Conservation (phyloP, 2,113 vertebrate genomes). For the Paramisgurnus dabryanus region DNA sequence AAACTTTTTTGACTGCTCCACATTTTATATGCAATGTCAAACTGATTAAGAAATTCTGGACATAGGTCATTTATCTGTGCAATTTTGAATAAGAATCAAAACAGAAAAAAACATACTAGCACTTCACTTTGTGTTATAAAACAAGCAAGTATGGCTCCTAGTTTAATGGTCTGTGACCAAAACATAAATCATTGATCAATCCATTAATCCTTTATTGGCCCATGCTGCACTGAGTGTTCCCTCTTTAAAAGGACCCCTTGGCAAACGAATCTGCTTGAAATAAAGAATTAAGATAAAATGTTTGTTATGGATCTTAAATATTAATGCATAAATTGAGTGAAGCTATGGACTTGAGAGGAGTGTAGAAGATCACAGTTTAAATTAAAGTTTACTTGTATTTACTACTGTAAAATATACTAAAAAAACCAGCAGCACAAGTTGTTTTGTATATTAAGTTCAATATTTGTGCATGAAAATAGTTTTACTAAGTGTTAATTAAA, state of each 20-base stretch:
- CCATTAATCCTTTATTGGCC: slow-evolving; percentile 16
- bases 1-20: no score
- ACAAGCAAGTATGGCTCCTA: background rate
- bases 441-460: no score
- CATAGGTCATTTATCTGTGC: no score
- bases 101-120: background rate
- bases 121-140: background rate
- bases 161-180: background rate
- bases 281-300: background rate
- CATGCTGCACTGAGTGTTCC: no score
- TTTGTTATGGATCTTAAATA: slow-evolving; percentile 32
- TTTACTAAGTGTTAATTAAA: no score
- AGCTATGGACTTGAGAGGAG: background rate
- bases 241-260: background rate
- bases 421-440: background rate
- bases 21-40: no score
- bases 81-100: no score
- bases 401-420: no score
- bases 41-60: no score
- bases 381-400: background rate
- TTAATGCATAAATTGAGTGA: slow-evolving; percentile 3
- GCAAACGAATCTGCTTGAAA: background rate
- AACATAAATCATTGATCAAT: slow-evolving; percentile 12
- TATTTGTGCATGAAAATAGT: no score
- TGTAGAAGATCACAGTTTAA: background rate